These are phyloP conservation scores for Enteromius radiatus DNA, from an alignment of 2,797 vertebrate genomes.

Conservation along the genomic window DNA sequence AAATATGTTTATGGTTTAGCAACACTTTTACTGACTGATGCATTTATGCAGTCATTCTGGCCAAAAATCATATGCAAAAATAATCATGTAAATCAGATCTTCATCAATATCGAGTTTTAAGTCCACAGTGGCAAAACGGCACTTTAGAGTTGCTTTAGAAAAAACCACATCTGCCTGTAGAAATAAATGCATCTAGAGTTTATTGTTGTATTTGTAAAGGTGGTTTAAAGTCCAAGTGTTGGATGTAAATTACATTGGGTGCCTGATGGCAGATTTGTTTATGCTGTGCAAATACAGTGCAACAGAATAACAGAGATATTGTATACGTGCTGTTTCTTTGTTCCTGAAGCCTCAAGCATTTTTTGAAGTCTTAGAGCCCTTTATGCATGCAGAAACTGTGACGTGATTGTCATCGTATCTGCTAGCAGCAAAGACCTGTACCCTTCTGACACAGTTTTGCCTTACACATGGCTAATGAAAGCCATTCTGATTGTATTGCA, in stretches of 20 bases:
- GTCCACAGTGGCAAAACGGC: neutral
- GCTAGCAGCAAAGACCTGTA: neutral
- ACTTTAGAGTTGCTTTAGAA: neutral
- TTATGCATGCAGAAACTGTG: conserved; percentile 14
- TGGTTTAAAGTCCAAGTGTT: neutral
- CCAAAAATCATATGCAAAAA: neutral
- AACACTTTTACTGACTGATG: neutral
- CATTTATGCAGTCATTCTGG: neutral
- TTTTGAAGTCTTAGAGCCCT: conserved; percentile 23
- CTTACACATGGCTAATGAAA: neutral
- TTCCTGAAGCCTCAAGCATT: conserved; percentile 17
- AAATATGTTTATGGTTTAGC: neutral
- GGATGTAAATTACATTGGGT: neutral
- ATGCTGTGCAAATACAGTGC: conserved; percentile 4
- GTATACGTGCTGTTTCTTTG: conserved; percentile 27
- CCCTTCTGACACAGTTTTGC: neutral
- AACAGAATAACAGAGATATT: conserved; percentile 11
- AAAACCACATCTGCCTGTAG: neutral
- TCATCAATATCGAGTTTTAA: conserved; percentile 2
- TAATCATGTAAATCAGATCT: neutral
- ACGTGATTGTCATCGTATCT: conserved; percentile 39
- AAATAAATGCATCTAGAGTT: neutral
- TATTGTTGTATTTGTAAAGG: neutral
- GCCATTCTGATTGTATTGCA: neutral
- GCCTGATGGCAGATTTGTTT: conserved; percentile 21